phyloP scores from a whole-genome alignment of 92 coral and sea anemone genomes.

The Epizoanthus rinbou region DNA sequence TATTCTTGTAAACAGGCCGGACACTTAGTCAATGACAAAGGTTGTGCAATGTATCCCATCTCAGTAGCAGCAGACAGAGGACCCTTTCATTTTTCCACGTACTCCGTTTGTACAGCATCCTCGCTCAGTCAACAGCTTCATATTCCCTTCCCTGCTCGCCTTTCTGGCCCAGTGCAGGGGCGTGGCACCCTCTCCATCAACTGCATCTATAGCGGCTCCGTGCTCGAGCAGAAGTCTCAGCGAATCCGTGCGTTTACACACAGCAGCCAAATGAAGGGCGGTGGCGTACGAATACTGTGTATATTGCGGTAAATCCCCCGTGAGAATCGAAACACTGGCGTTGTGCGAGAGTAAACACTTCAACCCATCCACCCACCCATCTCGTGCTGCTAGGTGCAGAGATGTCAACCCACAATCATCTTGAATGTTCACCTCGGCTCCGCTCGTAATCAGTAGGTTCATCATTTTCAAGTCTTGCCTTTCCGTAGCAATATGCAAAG shows the following conservation, averaged over 20 bases:
- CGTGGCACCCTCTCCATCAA: slow-evolving; percentile 31
- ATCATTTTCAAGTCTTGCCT: slow-evolving; percentile 8
- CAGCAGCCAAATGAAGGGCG: slow-evolving; percentile 27
- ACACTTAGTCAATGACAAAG: too few species aligned
- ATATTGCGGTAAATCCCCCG: slow-evolving; percentile 6
- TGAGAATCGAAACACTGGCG: neutral
- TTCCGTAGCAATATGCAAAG: slow-evolving; percentile 24
- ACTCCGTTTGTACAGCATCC: slow-evolving; percentile 24
- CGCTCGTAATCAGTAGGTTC: neutral
- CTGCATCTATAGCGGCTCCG: slow-evolving; percentile 12
- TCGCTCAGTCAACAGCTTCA: neutral
- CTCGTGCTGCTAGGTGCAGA: slow-evolving; percentile 15
- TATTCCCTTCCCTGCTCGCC: neutral
- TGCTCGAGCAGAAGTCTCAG: slow-evolving; percentile 10
- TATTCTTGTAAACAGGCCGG: too few species aligned
- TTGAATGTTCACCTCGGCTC: slow-evolving; percentile 25
- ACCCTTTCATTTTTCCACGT: slow-evolving; percentile 13
- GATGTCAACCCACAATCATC: slow-evolving; percentile 23
- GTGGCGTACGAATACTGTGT: slow-evolving; percentile 21
- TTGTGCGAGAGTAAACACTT: neutral
- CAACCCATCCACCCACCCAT: slow-evolving; percentile 19
- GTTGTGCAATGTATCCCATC: too few species aligned
- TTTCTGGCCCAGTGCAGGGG: slow-evolving; percentile 34
- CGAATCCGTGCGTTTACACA: slow-evolving; percentile 16
- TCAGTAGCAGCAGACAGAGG: slow-evolving; percentile 17